Percentiles rank a stretch among this genome's conserved stretches.
phyloP scores from a whole-genome alignment of 2,888 invertebrate genomes.

The Carabus problematicus region DNA sequence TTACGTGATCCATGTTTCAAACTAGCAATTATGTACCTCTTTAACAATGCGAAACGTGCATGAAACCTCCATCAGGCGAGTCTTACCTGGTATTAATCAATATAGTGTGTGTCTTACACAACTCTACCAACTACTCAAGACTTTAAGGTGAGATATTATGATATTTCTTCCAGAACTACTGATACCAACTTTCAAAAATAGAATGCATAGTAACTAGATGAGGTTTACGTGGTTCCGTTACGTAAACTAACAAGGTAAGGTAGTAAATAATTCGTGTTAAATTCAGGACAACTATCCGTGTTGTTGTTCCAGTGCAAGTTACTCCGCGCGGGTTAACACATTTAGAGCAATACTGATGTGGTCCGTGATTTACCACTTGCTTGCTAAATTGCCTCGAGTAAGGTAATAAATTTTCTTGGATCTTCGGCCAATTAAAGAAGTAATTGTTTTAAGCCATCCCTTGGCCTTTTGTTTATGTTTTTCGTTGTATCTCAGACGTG shows the following conservation, averaged over 20 bases:
- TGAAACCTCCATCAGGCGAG: not conserved
- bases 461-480: conserved; percentile 21
- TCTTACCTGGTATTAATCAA: no score
- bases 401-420: conserved; percentile 35
- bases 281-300: no score
- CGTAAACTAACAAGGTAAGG: no score
- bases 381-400: conserved; percentile 32
- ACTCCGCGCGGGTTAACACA: not conserved
- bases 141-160: no score
- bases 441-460: conserved; percentile 34
- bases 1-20: conserved; percentile 27
- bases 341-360: conserved; percentile 19
- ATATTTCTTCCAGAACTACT: no score
- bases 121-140: no score
- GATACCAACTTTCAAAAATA: no score
- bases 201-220: no score
- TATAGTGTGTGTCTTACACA: no score
- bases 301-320: no score
- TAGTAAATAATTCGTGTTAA: no score
- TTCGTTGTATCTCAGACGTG: not conserved
- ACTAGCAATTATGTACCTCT: not conserved
- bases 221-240: no score
- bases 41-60: not conserved
- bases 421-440: conserved; percentile 34
- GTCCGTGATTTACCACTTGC: conserved; percentile 30